Percentiles rank a stretch among this genome's conserved stretches.
phyloP scores from a whole-genome alignment of 2,888 invertebrate genomes.

The Gandaritis pyraliata region DNA sequence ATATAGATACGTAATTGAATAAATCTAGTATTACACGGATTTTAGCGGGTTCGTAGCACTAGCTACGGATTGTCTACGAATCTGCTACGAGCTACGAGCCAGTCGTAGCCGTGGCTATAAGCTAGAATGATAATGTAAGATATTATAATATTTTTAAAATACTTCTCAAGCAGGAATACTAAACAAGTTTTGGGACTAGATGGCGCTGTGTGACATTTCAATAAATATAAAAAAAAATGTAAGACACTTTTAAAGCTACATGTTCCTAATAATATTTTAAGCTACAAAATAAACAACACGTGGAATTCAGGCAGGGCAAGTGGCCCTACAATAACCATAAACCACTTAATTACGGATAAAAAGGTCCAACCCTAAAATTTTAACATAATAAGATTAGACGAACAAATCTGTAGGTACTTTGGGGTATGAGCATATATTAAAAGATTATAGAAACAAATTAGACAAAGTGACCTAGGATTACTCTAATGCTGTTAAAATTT shows the following conservation, averaged over 20 bases:
- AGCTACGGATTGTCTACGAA: conserved; percentile 13
- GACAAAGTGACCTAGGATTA: conserved; percentile 37
- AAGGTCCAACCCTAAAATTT: conserved; percentile 44
- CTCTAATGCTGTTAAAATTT: conserved; percentile 41
- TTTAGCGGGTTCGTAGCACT: conserved; percentile 15
- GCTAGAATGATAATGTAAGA: not conserved
- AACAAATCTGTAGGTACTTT: conserved; percentile 47
- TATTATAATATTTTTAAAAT: too few species aligned
- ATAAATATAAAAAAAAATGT: too few species aligned
- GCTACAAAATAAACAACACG: conserved; percentile 6
- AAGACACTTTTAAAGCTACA: not conserved
- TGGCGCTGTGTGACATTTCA: too few species aligned
- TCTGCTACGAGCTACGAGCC: conserved; percentile 2
- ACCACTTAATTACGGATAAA: conserved; percentile 52
- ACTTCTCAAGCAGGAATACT: too few species aligned
- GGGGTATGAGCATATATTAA: conserved; percentile 50
- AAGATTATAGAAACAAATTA: conserved; percentile 49
- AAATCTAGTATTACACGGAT: not conserved
- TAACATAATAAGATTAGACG: conserved; percentile 53
- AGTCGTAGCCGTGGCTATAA: too few species aligned
- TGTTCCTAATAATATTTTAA: not conserved
- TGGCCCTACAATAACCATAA: conserved; percentile 42
- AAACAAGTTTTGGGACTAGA: too few species aligned
- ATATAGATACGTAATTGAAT: not conserved
- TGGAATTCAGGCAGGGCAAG: conserved; percentile 29